Conservation (phyloP, 2,888 invertebrate genomes). For the Agrilus biguttatus region DNA sequence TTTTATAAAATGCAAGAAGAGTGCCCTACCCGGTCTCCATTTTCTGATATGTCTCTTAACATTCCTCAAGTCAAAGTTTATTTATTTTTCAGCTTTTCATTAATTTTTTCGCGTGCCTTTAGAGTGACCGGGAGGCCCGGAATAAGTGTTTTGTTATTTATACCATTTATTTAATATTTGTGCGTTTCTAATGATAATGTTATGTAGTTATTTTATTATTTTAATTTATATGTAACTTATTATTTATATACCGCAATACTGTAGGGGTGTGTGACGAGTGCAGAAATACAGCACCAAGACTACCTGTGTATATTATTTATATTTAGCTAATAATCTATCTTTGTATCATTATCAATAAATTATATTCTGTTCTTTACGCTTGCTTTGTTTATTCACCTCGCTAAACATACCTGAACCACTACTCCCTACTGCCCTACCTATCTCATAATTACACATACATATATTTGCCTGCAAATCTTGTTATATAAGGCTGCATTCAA, state of each 20-base stretch:
- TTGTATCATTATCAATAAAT: constrained; percentile 34
- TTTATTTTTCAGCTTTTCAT: constrained; percentile 20
- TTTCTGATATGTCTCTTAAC: constrained; percentile 20
- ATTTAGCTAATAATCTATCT: constrained; percentile 28
- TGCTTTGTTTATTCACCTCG: constrained; percentile 12
- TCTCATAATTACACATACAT: no score
- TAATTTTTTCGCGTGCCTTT: constrained; percentile 17
- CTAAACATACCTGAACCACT: constrained; percentile 19
- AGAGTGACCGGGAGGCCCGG: constrained; percentile 28
- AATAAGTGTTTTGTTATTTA: constrained; percentile 30
- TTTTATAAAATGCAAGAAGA: constrained; percentile 12
- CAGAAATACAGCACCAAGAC: constrained; percentile 16
- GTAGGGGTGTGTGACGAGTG: constrained; percentile 24
- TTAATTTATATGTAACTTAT: constrained; percentile 38
- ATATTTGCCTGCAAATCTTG: no score
- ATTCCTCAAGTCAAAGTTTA: constrained; percentile 23
- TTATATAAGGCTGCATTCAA: no score
- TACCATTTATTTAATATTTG: constrained; percentile 31
- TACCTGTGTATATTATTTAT: constrained; percentile 31
- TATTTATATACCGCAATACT: constrained; percentile 32
- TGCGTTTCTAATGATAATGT: constrained; percentile 31
- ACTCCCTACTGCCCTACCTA: constrained; percentile 12
- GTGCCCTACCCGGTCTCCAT: constrained; percentile 28
- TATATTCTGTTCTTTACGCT: constrained; percentile 31
- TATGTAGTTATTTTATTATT: constrained; percentile 34